phyloP scores from a whole-genome alignment of 2,888 invertebrate species.

The Idaea aversata region DNA sequence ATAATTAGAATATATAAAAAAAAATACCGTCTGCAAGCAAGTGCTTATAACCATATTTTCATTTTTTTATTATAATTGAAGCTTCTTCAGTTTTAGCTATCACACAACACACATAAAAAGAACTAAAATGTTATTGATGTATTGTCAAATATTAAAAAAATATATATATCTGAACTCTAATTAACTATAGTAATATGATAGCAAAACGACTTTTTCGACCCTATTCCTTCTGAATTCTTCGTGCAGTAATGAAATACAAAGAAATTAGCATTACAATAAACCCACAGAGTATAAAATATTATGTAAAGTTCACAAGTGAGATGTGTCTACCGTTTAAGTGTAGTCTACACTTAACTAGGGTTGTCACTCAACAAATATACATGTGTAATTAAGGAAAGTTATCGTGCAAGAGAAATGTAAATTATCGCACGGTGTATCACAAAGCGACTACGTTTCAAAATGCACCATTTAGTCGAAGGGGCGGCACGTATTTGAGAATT shows the following conservation, averaged over 20 bases:
- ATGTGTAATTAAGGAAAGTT: conserved; percentile 15
- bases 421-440: conserved; percentile 17
- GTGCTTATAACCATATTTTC: too few species aligned
- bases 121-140: too few species aligned
- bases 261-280: not conserved
- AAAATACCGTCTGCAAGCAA: too few species aligned
- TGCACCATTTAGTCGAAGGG: conserved; percentile 47
- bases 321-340: not conserved
- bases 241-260: not conserved
- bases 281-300: not conserved
- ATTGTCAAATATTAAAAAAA: too few species aligned
- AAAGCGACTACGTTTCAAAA: conserved; percentile 42
- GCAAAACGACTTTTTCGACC: too few species aligned
- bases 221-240: too few species aligned
- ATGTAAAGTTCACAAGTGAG: conserved; percentile 3
- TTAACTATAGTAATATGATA: too few species aligned
- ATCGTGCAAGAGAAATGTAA: conserved; percentile 12
- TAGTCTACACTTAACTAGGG: not conserved
- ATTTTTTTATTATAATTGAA: too few species aligned
- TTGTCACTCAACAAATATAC: not conserved
- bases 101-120: too few species aligned
- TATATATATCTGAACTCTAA: too few species aligned
- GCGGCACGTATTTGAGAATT: conserved; percentile 55
- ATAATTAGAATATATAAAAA: too few species aligned
- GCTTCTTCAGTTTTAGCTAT: too few species aligned